Base-by-base conservation (phyloP, 2,113 vertebrate species). In the Zingel zingel region DNA sequence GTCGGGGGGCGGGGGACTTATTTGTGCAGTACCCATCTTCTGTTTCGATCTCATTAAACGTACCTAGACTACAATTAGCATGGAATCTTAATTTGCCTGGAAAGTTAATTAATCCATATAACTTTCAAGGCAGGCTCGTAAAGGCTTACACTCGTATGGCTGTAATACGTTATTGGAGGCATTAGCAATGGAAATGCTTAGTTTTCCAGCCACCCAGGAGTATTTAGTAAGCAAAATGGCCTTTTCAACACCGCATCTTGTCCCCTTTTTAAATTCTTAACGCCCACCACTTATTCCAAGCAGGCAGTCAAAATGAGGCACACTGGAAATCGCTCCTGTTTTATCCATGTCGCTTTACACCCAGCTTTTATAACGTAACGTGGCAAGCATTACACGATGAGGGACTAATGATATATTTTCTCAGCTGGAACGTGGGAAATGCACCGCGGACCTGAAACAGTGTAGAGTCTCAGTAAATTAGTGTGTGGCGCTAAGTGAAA, bases 361-460 rank as follows among this genome's bases (percentile, higher is more conserved):
- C 86, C 86, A 85, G 89, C 88, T 93, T 93, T 94, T 93, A 94
- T 95, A 95, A 93, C 89, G 86, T 92, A 95, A 94, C 89, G 91
- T 94, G 95, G 94, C 95, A 95, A 93, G 86, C 93, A 94, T 95
- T 94, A 94, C 93, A 94, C 84, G 86, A 90, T 88, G 87, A 94
- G 92, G 86, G 88, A 92, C 92, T 95, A 95, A 95, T 95, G 89
- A 94, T 95, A 95, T 95, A 95, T 96, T 96, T 95, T 94, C 92
- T 95, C 93, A 96, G 95, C 94, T 96, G 95, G 90, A 94, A 91
- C 82, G 85, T 89, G 89, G 88, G 88, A 92, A 93, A 91, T 88
- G 84, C 77, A 87, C 90, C 88, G 89, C 83, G 80, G 87, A 88
- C 88, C 90, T 77, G 77, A 91, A 88, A 91, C 91, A 89, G 92